Evolutionary conservation across 2,113 vertebrate genomes (phyloP).

Genomic region (Mesoclemmys tuberculata): DNA sequence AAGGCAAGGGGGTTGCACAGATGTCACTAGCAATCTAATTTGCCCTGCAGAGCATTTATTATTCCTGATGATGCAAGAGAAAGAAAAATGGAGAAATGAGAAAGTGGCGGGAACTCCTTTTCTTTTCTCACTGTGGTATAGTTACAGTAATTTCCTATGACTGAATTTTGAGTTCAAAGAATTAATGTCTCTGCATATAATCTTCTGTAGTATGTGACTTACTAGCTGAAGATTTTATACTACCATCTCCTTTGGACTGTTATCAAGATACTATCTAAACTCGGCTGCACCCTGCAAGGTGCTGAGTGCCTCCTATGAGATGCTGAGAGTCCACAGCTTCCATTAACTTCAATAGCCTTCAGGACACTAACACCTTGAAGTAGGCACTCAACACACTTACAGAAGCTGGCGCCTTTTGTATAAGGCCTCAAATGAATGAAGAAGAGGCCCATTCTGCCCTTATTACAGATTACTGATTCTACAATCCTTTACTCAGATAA

Average conservation of each 20-base stretch:
- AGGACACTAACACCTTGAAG: background rate
- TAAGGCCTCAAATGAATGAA: background rate
- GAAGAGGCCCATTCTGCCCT: background rate
- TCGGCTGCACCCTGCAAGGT: background rate
- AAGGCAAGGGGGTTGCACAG: background rate
- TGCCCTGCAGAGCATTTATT: background rate
- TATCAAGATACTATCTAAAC: background rate
- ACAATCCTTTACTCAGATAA: fast-evolving
- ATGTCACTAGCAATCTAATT: background rate
- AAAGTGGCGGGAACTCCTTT: background rate
- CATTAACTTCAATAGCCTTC: background rate
- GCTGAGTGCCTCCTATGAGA: background rate
- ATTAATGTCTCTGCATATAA: background rate
- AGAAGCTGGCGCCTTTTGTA: background rate
- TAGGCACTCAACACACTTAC: background rate
- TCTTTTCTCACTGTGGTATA: background rate
- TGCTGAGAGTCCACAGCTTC: background rate
- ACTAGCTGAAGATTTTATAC: background rate
- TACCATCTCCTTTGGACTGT: background rate
- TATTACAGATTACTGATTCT: fast-evolving
- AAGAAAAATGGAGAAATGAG: background rate
- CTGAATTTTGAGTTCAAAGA: background rate
- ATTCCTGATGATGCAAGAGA: background rate
- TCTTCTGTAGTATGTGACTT: background rate
- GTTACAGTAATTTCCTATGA: background rate